Base-by-base conservation (phyloP, 2,888 invertebrate genomes). In the Coelopa pilipes region DNA sequence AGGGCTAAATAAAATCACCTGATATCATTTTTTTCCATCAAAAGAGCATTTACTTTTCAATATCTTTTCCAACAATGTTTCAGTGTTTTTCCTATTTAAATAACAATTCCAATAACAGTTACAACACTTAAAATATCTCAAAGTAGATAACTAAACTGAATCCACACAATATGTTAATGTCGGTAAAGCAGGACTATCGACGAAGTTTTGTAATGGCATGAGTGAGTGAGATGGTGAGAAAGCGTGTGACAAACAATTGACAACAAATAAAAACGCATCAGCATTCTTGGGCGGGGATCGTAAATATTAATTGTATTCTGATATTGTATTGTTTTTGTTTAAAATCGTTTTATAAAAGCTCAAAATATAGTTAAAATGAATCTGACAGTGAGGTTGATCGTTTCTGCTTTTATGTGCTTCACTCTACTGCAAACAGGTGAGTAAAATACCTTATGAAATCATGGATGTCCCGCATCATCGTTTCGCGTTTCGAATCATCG, bases 361-460 rank as follows among this genome's bases (percentile, higher is more conserved):
- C 13, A 74, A 75, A 24, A 17, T 11, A 11, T 47, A 34, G 34
- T 45, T 15, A 74, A 66, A 62, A 77, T 79, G 78, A 76, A 75
- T 66, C 12, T 68, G 11, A 12, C 66, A 11, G 76, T 77, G 68
- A 49, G 7, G 24, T n/a, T 71, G 7, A n/a, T 76, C 34, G 34
- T 76, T 19, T 21, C n/a, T 10, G 46, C 50, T 0, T 5, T 77
- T 47, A 11, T 77, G 0, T 47, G 63, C 0, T n/a, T 76, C 17
- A 76, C 75, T 59, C 19, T 79, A 21, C 67, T 74, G 34, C 78
- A 80, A 60, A 70, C 76, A 74, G 78, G 79, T 80, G 62, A 74
- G 79, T 74, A 15, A 47, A 55, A 47, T 5, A 34, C 2, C 7
- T 34, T 34, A 34, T 34, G 21, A 13, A 46, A 55, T 7, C 15